Conservation (phyloP, 2,888 invertebrate genomes). For the Odontocolon sp. region DNA sequence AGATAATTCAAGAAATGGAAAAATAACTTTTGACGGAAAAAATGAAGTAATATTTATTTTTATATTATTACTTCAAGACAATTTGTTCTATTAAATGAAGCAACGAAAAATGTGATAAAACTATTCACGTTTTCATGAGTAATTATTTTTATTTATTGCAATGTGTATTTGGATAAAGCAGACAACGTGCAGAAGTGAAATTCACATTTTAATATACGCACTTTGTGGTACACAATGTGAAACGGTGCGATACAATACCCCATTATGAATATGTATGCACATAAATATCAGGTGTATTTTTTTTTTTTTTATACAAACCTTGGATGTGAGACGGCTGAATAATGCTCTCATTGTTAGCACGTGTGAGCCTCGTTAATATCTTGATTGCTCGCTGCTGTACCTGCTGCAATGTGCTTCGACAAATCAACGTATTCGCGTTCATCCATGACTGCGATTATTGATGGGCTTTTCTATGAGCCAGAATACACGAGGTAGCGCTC, state of each 20-base stretch:
- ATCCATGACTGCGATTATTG: conserved; percentile 2
- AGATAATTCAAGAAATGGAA: too few relatives aligned
- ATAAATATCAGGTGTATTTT: conserved; percentile 8
- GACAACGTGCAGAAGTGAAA: too few relatives aligned
- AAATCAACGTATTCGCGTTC: conserved; percentile 18
- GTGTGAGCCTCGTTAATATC: conserved; percentile 48
- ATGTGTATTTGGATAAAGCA: too few relatives aligned
- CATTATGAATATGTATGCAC: conserved; percentile 7
- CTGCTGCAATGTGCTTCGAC: conserved; percentile 13
- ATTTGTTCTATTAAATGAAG: too few relatives aligned
- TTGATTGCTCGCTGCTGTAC: conserved; percentile 44
- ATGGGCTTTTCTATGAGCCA: background rate
- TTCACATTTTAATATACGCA: too few relatives aligned
- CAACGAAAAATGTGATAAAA: too few relatives aligned
- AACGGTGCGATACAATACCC: background rate
- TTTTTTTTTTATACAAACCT: conserved; percentile 27
- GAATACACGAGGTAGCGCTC: background rate
- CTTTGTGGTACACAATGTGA: background rate
- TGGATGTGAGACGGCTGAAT: conserved; percentile 35
- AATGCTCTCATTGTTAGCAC: conserved; percentile 44
- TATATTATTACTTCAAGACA: too few relatives aligned
- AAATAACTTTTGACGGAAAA: too few relatives aligned
- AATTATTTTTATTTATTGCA: too few relatives aligned
- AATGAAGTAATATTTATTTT: too few relatives aligned
- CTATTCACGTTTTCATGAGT: too few relatives aligned